Evolutionary conservation across 2,113 vertebrate species (phyloP), one percentile per base, ranked within the genome.

Genomic region (Danionella cerebrum): DNA sequence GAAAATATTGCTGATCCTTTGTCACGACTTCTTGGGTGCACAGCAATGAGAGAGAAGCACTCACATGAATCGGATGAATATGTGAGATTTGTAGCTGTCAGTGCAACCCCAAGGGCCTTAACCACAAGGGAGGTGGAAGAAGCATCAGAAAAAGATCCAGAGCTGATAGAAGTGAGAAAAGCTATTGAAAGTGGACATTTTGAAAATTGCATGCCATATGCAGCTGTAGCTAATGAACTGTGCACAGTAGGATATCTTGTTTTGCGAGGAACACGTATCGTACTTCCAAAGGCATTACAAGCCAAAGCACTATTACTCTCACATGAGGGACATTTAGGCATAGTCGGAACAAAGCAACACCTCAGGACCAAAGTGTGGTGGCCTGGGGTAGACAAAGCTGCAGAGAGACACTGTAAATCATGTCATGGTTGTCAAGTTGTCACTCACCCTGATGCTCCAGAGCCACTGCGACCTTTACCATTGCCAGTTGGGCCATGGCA

Each of bases 301-400:
- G 18, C 58, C 6, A 11, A 11, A 58, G 59, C 63, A 38, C 16
- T 71, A 10, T 8, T 22, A 53, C 19, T 72, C n/a, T 58, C 64
- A n/a, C 3, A 70, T 18, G 58, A 68, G 14, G 60, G 51, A 57
- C 62, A 73, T 14, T 29, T 74, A 21, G 64, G 70, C 3, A 60
- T 76, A 3, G 44, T 62, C 2, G 67, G 72, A 9, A 78, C 47
- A 0, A 78, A 73, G 9, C 68, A 74, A 13, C 68, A 76, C 7
- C 54, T 66, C 6, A 57, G 65, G 39, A 71, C 13, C 4, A 67
- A 62, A 14, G 64, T 65, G 3, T 68, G 65, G 55, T 75, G 51
- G 51, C 64, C 50, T 22, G 58, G 64, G 11, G 55, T 67, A 18
- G 18, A 45, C 18, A 21, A 10, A 19, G 18, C 42, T 45, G 42